Conservation (phyloP, 2,113 vertebrate genomes). For the Phyllostomus discolor region DNA sequence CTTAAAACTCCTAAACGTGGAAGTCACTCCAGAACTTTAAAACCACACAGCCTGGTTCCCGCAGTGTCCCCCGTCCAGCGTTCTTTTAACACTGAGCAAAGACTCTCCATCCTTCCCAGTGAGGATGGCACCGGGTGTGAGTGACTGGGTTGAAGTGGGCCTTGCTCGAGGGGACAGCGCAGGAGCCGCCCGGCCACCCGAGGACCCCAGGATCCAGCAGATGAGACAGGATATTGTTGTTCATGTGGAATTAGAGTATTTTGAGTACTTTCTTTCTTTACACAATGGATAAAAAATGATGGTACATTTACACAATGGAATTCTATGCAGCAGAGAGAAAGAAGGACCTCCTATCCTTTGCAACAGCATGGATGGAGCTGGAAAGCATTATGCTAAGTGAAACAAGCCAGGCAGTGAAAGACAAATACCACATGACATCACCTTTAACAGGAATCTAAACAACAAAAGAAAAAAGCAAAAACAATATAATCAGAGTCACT, state of each 20-base stretch:
- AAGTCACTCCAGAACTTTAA: constrained; percentile 66
- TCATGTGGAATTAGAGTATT: constrained; percentile 90
- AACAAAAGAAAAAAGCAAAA: no score
- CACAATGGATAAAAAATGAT: constrained; percentile 47
- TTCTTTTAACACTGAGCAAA: constrained; percentile 38
- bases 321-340: no score
- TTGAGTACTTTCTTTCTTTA: constrained; percentile 87
- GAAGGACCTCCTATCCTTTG: no score
- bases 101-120: constrained; percentile 40
- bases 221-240: constrained; percentile 92
- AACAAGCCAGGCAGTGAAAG: no score
- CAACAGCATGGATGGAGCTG: no score
- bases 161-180: constrained; percentile 82
- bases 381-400: no score
- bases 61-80: neutral
- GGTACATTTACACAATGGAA: no score
- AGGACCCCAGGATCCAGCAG: constrained; percentile 84
- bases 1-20: constrained; percentile 80
- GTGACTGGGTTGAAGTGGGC: constrained; percentile 73
- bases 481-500: no score
- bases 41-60: constrained; percentile 69
- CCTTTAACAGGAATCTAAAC: no score
- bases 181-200: constrained; percentile 85
- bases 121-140: constrained; percentile 72
- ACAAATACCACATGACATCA: no score